Evolutionary conservation across 1,140 invertebrate species (phyloP), one percentile per base, ranked within the genome.

Genomic region (Drosophila melanica): DNA sequence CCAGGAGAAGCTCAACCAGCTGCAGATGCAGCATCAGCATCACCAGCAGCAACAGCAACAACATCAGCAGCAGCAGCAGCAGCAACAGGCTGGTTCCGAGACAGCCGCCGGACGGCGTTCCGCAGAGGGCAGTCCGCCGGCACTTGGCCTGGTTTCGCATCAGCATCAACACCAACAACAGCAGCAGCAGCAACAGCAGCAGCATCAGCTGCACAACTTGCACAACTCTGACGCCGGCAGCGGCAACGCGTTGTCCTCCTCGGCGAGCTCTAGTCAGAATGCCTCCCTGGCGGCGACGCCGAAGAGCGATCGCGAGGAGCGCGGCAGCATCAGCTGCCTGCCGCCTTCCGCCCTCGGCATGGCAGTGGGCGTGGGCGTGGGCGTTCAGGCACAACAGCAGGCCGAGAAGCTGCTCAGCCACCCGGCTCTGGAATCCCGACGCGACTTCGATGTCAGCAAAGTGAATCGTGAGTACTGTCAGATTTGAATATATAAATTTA

Each of bases 21-120:
- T 91, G 72, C 89, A 90, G 57, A 90, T 90, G 89, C 90, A 91
- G 39, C 90, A 91, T 42, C 86, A 91, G 39, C 87, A 90, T 10
- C 89, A 90, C 4, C 89, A 90, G 1, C 89, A 90, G 0, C 87
- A 90, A 2, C 81, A 85, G 1, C 89, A 90, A 1, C 89, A 90
- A 0, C 87, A 90, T 1, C 81, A 85, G 1, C 81, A 85, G 2
- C 81, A 85, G 0, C 78, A 75, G 1, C 81, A 59, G 0, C 75
- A 77, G 2, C 81, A 73, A 2, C 82, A 76, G n/a, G 42, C 69
- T 41, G 50, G n/a, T 18, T 3, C 53, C n/a, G 59, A 73, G 30
- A 27, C 53, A 33, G 45, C 74, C n/a, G 68, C 66, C 16, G 86
- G 85, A 0, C 74, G 85, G 8, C 73, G 85, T 33, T 90, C 85